phyloP scores from a whole-genome alignment of 2,113 vertebrate genomes.

The Tyrannus savana region DNA sequence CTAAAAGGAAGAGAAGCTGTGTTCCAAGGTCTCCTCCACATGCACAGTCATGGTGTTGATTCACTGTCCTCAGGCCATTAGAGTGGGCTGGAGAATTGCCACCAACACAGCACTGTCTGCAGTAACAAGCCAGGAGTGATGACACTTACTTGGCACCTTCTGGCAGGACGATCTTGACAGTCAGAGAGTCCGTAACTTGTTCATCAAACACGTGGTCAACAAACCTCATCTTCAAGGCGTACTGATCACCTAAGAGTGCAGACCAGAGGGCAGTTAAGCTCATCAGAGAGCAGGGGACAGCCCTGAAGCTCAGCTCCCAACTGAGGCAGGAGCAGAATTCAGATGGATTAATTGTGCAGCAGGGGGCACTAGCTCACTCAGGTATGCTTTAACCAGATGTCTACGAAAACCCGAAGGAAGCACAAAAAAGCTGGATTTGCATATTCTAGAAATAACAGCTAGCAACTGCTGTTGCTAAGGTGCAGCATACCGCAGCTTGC shows the following conservation, averaged over 20 bases:
- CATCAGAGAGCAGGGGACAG: neutral
- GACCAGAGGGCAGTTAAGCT: neutral
- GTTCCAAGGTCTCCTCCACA: neutral
- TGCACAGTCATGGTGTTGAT: neutral
- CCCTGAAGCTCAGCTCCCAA: neutral
- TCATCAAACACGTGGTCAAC: slow-evolving; percentile 98
- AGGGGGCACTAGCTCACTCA: neutral
- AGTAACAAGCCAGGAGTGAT: neutral
- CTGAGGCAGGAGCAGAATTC: neutral
- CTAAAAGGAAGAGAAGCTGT: neutral
- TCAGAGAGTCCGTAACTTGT: slow-evolving; percentile 92
- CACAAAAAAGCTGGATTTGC: neutral
- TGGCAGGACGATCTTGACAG: slow-evolving; percentile 93
- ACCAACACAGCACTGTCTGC: neutral
- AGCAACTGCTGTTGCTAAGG: neutral
- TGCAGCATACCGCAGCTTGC: neutral
- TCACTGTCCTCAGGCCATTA: neutral
- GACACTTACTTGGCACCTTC: slow-evolving; percentile 93
- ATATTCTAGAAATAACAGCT: slow-evolving; percentile 10
- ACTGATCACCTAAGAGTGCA: slow-evolving; percentile 87
- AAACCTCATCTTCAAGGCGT: slow-evolving; percentile 96
- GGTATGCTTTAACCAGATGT: neutral
- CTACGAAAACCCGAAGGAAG: neutral
- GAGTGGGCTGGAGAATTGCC: neutral
- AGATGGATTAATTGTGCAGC: neutral